Percentiles rank a stretch among this genome's conserved stretches.
These are phyloP conservation scores for Trissonchulus sp. DNA, from an alignment of 2,888 invertebrate genomes.

Conservation along the genomic window DNA sequence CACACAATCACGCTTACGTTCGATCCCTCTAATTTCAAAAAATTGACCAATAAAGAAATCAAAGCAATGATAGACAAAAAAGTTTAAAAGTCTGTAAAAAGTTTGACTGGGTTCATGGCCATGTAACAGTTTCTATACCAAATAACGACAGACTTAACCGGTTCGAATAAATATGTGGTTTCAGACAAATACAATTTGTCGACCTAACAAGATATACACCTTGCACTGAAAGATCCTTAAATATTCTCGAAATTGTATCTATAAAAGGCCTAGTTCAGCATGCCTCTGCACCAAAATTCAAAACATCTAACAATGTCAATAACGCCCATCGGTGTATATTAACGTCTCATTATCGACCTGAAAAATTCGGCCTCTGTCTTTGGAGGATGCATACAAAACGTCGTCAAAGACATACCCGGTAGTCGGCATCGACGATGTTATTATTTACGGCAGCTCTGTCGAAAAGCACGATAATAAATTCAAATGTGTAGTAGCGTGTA, in stretches of 20 bases:
- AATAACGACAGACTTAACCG: background rate
- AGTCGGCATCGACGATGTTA: no score
- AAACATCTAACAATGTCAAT: background rate
- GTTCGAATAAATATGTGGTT: background rate
- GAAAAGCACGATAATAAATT: no score
- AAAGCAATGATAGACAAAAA: background rate
- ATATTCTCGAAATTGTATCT: background rate
- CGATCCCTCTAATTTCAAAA: background rate
- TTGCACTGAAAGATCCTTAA: background rate
- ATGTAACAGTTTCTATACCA: background rate
- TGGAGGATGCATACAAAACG: background rate
- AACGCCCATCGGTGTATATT: conserved; percentile 4
- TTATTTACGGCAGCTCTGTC: no score
- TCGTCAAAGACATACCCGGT: background rate
- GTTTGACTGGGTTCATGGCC: background rate
- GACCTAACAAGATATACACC: background rate
- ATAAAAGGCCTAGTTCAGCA: background rate
- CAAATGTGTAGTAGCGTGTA: no score
- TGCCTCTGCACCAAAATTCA: background rate
- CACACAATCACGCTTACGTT: background rate
- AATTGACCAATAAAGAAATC: background rate
- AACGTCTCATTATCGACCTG: background rate
- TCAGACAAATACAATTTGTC: background rate
- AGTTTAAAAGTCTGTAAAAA: background rate
- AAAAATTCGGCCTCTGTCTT: background rate